Conservation (phyloP, 2,113 vertebrate species). For the Collichthys lucidus region DNA sequence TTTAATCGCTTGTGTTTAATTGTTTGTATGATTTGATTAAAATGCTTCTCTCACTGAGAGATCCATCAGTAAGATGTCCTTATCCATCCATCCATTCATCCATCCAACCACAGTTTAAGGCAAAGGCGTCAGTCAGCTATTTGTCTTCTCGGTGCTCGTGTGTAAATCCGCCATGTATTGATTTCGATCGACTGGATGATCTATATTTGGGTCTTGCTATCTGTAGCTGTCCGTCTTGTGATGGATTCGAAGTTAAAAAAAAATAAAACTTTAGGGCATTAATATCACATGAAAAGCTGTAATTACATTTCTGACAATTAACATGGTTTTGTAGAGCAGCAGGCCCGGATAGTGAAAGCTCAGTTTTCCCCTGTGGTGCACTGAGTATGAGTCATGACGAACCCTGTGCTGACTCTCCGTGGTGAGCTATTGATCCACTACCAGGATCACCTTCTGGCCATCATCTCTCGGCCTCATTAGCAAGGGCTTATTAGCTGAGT, state of each 20-base stretch:
- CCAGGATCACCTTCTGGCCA: slow-evolving; percentile 79
- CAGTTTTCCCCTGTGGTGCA: slow-evolving; percentile 60
- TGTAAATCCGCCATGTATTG: slow-evolving; percentile 45
- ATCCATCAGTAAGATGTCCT: slow-evolving; percentile 18
- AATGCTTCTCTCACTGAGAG: background rate
- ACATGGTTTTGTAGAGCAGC: slow-evolving; percentile 24
- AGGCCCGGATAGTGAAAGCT: slow-evolving; percentile 37
- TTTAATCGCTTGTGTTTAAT: slow-evolving; percentile 12
- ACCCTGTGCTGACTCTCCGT: slow-evolving; percentile 71
- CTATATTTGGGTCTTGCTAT: slow-evolving; percentile 41
- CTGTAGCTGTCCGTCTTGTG: background rate
- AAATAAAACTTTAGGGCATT: slow-evolving; percentile 27
- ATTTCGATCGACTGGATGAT: slow-evolving; percentile 34
- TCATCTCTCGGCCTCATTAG: slow-evolving; percentile 79
- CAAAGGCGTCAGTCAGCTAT: slow-evolving; percentile 42
- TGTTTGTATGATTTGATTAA: slow-evolving; percentile 28
- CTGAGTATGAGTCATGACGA: slow-evolving; percentile 72
- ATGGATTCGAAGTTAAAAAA: slow-evolving; percentile 32
- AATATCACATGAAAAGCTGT: slow-evolving; percentile 9
- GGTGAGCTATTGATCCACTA: slow-evolving; percentile 77
- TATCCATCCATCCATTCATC: slow-evolving; percentile 19
- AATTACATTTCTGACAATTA: slow-evolving; percentile 28
- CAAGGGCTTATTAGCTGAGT: slow-evolving; percentile 75
- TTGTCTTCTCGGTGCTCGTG: slow-evolving; percentile 35
- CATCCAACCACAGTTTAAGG: slow-evolving; percentile 12